Base-by-base conservation (phyloP, 2,888 invertebrate species). In the Eulithis testata region DNA sequence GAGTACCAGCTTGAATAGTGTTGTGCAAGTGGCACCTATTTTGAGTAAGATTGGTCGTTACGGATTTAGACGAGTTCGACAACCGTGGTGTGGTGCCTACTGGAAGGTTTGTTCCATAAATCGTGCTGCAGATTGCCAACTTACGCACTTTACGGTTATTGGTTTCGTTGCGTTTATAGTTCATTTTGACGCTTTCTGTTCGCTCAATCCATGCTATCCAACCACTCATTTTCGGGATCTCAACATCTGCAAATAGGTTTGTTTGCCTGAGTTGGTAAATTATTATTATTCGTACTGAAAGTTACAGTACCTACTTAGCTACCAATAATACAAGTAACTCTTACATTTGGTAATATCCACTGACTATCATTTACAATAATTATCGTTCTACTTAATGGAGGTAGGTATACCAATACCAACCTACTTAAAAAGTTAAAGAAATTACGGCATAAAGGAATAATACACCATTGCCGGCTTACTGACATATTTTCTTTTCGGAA, bases 121-220 rank as follows among this genome's bases (percentile, higher is more conserved):
- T 77, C 79, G 78, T 69, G 78, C 76, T 79, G 79, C 73, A 78
- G 77, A 82, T 84, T 83, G 81, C 77, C 73, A 81, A 76, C 85
- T 84, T 84, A 84, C 76, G 79, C 79, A 79, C 75, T 85, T 84
- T 83, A 86, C 79, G 82, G 80, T 82, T 82, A 83, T 83, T 80
- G 83, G 80, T 82, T 85, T 80, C 80, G 86, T 82, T 85, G 80
- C 76, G 78, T 82, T 82, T 80, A 83, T 80, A 82, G 80, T 82
- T 85, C 78, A 83, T 84, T 86, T 81, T 81, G 81, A 80, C 79
- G 80, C 78, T 81, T 82, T 83, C 79, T 79, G 80, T 75, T 77
- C 75, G 75, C 79, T 77, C 76, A 78, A 81, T 80, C 74, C 71
- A 69, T 72, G 74, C 78, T 79, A 80, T 82, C 83, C 63, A 60